These are phyloP conservation scores for Neodiprion pinetum DNA, from an alignment of 1,140 invertebrate genomes.

Conservation along the genomic window DNA sequence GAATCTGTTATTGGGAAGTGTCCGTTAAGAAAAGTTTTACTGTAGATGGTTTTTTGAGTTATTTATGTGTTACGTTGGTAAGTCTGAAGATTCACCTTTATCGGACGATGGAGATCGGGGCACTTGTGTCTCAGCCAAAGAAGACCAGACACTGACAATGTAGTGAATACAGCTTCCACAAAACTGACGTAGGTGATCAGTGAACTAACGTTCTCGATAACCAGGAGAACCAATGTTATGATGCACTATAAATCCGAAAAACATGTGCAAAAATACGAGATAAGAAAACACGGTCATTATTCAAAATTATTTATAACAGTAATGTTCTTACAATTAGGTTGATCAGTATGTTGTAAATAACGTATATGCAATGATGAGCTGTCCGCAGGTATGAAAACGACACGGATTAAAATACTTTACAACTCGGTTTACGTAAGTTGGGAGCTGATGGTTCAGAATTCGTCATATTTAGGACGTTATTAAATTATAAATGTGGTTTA, in stretches of 20 bases:
- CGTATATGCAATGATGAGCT: background rate
- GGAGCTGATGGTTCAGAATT: constrained; percentile 31
- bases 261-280: constrained; percentile 13
- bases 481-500: too few species aligned
- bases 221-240: constrained; percentile 82
- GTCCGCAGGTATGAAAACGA: constrained; percentile 9
- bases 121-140: constrained; percentile 84
- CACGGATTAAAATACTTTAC: background rate
- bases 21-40: too few species aligned
- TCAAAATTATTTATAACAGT: too few species aligned
- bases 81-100: constrained; percentile 65
- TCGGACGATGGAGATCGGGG: constrained; percentile 73
- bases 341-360: background rate
- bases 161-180: constrained; percentile 93
- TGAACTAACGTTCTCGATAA: constrained; percentile 85
- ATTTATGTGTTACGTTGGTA: too few species aligned
- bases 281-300: constrained; percentile 8
- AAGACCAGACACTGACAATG: constrained; percentile 84
- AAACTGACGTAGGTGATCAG: constrained; percentile 95
- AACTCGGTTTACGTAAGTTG: background rate
- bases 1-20: too few species aligned
- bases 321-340: too few species aligned
- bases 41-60: too few species aligned
- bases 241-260: constrained; percentile 71
- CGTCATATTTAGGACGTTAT: constrained; percentile 3